These are phyloP conservation scores for Chelonoidis abingdonii DNA, from an alignment of 2,113 vertebrate genomes.

Conservation along the genomic window DNA sequence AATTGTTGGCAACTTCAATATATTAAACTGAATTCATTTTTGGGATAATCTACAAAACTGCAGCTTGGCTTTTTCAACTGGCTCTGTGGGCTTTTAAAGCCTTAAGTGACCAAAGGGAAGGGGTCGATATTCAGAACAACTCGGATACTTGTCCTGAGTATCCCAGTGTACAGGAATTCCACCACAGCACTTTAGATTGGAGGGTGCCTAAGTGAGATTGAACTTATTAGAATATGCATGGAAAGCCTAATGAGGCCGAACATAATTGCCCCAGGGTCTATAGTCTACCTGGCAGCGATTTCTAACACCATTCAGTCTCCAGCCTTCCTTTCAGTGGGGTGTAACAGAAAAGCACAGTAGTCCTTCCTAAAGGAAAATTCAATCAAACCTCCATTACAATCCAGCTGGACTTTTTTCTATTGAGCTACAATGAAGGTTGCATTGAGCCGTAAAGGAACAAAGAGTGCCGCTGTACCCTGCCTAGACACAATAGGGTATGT, in stretches of 20 bases:
- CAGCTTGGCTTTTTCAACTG: conserved; percentile 41
- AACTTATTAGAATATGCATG: conserved; percentile 54
- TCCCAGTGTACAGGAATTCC: conserved; percentile 6
- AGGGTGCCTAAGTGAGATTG: conserved; percentile 53
- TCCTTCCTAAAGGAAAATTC: background rate
- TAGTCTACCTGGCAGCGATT: conserved; percentile 41
- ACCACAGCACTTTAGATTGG: conserved; percentile 34
- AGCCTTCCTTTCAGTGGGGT: background rate
- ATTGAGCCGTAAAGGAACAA: background rate
- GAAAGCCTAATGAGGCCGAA: conserved; percentile 57
- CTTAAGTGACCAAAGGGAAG: conserved; percentile 23
- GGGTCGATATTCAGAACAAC: conserved; percentile 42
- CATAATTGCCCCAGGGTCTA: conserved; percentile 11
- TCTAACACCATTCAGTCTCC: conserved; percentile 22
- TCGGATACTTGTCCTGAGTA: conserved; percentile 50
- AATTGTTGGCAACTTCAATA: background rate
- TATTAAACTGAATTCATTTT: too few species aligned
- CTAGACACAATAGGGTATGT: background rate
- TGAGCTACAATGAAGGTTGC: background rate
- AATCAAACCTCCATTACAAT: background rate
- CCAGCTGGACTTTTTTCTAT: background rate
- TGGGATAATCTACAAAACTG: background rate
- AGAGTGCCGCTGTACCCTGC: background rate
- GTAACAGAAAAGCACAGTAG: background rate
- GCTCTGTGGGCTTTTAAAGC: background rate